phyloP scores from a whole-genome alignment of 1,140 invertebrate genomes.

The Zaprionus ghesquierei region DNA sequence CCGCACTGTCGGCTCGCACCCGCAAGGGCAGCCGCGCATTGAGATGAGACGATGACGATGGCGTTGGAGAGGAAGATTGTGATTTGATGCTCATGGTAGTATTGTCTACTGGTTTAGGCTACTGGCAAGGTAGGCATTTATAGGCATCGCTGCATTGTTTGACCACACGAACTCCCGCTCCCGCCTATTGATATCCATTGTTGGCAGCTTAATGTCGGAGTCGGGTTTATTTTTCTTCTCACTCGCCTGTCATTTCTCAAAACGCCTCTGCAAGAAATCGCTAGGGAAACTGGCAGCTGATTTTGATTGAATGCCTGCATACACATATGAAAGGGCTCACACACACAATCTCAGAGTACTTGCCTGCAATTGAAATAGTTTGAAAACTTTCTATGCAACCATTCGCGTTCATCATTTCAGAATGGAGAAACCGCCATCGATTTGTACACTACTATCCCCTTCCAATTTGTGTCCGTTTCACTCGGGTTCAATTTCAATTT shows the following conservation, averaged over 20 bases:
- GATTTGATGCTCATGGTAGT: slow-evolving; percentile 26
- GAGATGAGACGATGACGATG: not conserved
- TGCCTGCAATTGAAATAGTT: not conserved
- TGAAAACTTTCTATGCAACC: slow-evolving; percentile 2
- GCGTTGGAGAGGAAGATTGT: slow-evolving; percentile 8
- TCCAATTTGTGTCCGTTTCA: not conserved
- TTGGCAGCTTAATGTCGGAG: slow-evolving; percentile 54
- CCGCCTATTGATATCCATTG: slow-evolving; percentile 41
- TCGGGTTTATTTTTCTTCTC: slow-evolving; percentile 40
- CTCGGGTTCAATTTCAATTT: slow-evolving; percentile 1
- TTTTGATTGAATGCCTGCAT: slow-evolving; percentile 38
- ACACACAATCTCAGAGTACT: not conserved
- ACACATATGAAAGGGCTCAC: slow-evolving; percentile 37
- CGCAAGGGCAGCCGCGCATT: slow-evolving; percentile 20
- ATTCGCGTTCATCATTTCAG: not conserved
- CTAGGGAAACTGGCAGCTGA: slow-evolving; percentile 35
- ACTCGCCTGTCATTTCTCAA: slow-evolving; percentile 16
- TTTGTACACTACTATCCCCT: not conserved
- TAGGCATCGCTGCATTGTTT: slow-evolving; percentile 29
- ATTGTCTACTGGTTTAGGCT: slow-evolving; percentile 53
- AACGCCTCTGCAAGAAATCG: slow-evolving; percentile 27
- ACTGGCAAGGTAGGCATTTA: slow-evolving; percentile 34
- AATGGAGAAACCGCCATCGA: not conserved
- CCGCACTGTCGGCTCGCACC: slow-evolving; percentile 42
- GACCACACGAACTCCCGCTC: slow-evolving; percentile 55